Conservation (phyloP, 2,797 vertebrate genomes). For the Myotis vivesi region DNA sequence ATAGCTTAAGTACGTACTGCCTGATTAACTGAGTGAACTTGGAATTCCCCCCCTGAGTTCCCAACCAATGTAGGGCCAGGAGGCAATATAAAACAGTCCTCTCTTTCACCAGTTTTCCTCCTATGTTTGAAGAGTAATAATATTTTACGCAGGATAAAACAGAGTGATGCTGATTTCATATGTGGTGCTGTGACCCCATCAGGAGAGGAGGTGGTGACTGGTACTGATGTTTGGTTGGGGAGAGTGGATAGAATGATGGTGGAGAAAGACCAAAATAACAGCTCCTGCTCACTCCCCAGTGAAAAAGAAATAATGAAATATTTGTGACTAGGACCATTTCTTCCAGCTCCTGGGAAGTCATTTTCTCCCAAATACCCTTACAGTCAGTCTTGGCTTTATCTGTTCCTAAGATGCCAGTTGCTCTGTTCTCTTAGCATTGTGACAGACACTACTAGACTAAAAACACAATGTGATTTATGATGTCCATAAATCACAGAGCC, state of each 20-base stretch:
- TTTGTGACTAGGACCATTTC: not conserved
- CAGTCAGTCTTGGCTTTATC: constrained; percentile 38
- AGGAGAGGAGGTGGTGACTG: not conserved
- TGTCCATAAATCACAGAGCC: constrained; percentile 59
- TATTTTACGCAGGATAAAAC: not conserved
- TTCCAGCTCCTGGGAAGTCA: not conserved
- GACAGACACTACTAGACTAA: constrained; percentile 44
- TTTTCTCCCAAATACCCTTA: constrained; percentile 37
- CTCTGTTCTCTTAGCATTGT: constrained; percentile 5
- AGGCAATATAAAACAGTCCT: not conserved
- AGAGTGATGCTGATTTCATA: not conserved
- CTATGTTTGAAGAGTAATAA: not conserved
- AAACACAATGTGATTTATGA: constrained; percentile 64
- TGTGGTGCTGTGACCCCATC: not conserved
- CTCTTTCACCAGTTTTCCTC: not conserved
- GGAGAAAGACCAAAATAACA: not conserved
- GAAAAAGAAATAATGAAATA: not conserved
- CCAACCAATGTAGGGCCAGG: not conserved
- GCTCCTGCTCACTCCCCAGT: too few relatives aligned
- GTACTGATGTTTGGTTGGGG: not conserved
- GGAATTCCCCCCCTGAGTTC: not conserved
- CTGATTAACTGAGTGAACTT: not conserved
- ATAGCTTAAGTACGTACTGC: not conserved
- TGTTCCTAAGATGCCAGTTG: not conserved
- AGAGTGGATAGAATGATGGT: not conserved